Evolutionary conservation across 2,113 vertebrate genomes (phyloP).

Genomic region (Hystrix brachyura): DNA sequence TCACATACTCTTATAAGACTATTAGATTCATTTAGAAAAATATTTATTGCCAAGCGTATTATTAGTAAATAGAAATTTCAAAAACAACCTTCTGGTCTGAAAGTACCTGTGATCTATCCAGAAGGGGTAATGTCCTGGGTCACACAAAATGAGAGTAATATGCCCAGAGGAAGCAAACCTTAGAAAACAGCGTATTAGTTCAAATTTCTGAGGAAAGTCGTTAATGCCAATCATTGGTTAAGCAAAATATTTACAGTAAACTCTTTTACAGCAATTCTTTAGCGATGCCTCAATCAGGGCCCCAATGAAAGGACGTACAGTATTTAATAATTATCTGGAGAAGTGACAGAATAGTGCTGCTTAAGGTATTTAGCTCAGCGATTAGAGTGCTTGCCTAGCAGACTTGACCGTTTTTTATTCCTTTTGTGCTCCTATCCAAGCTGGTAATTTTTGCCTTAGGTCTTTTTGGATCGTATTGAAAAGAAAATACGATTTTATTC

Average conservation of each 20-base stretch:
- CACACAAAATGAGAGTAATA: neutral
- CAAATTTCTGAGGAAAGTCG: neutral
- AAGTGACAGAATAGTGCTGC: neutral
- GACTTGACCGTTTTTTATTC: conserved; percentile 55
- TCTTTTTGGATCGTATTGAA: conserved; percentile 68
- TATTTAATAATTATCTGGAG: neutral
- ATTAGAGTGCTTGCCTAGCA: too few relatives aligned
- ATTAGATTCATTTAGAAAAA: neutral
- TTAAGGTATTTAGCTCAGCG: neutral
- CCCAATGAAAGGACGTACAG: neutral
- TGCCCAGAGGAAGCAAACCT: neutral
- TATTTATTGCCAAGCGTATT: neutral
- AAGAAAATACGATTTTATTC: conserved; percentile 68
- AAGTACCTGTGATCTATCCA: neutral
- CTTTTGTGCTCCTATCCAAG: conserved; percentile 63
- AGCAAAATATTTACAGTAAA: neutral
- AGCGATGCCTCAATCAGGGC: neutral
- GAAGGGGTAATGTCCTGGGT: neutral
- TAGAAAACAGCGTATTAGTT: neutral
- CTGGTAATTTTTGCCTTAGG: conserved; percentile 78
- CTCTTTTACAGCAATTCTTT: neutral
- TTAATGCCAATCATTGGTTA: neutral
- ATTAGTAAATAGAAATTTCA: neutral
- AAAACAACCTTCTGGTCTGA: neutral
- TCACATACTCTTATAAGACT: neutral